phyloP scores from a whole-genome alignment of 2,888 invertebrate genomes.

The Cheilosia variabilis region DNA sequence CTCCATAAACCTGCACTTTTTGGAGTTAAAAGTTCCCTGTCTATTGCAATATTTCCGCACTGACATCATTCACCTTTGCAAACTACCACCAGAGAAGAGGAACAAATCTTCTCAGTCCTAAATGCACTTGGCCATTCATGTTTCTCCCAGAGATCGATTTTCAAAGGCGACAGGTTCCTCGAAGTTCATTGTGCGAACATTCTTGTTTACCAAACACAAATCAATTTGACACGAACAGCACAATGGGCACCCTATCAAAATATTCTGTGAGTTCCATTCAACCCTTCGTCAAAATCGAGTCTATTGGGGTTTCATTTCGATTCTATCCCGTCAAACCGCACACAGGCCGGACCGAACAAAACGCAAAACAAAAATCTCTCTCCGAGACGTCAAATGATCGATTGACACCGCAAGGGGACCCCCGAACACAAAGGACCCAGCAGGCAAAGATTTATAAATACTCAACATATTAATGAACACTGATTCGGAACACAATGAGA shows the following conservation, averaged over 20 bases:
- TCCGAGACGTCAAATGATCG: conserved; percentile 65
- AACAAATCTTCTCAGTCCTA: neutral
- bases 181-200: conserved; percentile 51
- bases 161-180: conserved; percentile 43
- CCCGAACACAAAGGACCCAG: conserved; percentile 53
- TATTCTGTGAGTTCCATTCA: conserved; percentile 55
- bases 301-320: conserved; percentile 63
- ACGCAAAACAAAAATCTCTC: conserved; percentile 19
- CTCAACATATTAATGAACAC: conserved; percentile 74
- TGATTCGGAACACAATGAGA: conserved; percentile 74
- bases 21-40: too few relatives aligned
- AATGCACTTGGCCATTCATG: neutral
- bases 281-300: conserved; percentile 70
- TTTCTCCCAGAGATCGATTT: neutral
- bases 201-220: conserved; percentile 72
- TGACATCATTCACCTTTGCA: too few relatives aligned
- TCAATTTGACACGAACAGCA: conserved; percentile 67
- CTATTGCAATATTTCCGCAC: too few relatives aligned
- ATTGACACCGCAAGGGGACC: conserved; percentile 60
- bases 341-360: conserved; percentile 24
- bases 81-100: too few relatives aligned
- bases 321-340: conserved; percentile 7
- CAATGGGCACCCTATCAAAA: conserved; percentile 46
- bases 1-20: too few relatives aligned
- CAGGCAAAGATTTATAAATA: conserved; percentile 56